Evolutionary conservation across 2,113 vertebrate genomes (phyloP).

Genomic region (Tragelaphus imberbis): DNA sequence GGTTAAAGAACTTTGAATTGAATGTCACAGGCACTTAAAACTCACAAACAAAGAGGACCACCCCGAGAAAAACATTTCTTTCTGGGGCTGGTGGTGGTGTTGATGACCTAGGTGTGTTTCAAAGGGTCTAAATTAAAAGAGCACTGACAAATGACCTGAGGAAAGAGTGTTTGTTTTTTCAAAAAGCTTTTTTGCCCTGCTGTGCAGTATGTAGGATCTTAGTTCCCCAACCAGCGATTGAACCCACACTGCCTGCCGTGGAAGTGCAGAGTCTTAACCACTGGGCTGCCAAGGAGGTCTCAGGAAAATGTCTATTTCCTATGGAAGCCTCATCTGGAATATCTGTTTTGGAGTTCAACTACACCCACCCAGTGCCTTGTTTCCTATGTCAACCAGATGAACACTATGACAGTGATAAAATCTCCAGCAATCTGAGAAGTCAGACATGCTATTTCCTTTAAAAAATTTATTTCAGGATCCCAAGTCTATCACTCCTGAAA

Average conservation of each 20-base stretch:
- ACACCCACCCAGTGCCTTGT: neutral
- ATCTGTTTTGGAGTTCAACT: neutral
- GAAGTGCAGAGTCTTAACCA: neutral
- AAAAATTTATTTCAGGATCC: neutral
- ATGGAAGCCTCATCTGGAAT: neutral
- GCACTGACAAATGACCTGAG: neutral
- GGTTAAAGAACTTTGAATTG: neutral
- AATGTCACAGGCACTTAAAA: neutral
- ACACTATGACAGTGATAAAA: neutral
- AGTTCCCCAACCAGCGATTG: neutral
- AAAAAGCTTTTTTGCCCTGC: neutral
- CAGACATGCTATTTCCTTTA: neutral
- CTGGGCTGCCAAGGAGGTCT: neutral
- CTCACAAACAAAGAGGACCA: neutral
- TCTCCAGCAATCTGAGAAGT: neutral
- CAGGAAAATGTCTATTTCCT: neutral
- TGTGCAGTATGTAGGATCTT: neutral
- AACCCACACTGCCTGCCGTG: neutral
- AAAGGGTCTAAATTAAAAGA: neutral
- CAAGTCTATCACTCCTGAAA: neutral
- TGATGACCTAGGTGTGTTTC: neutral
- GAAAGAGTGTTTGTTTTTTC: neutral
- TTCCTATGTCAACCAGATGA: neutral
- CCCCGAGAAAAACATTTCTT: neutral
- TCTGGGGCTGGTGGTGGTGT: neutral